Evolutionary conservation across 2,797 vertebrate genomes (phyloP), one percentile per base, ranked within the genome.

Genomic region (Trachops cirrhosus): DNA sequence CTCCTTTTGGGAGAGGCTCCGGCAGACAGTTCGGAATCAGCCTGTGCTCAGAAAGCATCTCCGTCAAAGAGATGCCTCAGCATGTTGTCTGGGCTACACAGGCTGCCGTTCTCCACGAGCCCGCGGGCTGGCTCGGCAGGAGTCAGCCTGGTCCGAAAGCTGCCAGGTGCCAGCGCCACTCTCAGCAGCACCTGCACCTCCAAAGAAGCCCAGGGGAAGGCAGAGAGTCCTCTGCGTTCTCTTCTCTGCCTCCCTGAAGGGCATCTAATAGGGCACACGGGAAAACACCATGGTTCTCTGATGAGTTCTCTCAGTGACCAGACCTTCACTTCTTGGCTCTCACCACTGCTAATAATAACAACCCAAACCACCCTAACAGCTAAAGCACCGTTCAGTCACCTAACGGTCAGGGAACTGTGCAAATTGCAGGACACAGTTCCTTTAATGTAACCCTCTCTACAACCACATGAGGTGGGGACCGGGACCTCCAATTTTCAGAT

Each of bases 31-130:
- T 0, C 19, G 2, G 44, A 93, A 73, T 92, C 89, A 22, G 50
- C 10, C 0, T 19, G 57, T 89, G 89, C 71, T 91, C 94, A 64
- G 95, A 90, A 96, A 96, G 77, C 48, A 50, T 44, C 74, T 96
- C 16, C 52, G 74, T 95, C 86, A 84, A 82, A 78, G 79, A 96
- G 80, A 80, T 37, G 50, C 5, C 59, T 86, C 93, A 85, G 68
- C 24, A 32, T 11, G 18, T 39, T 64, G 59, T 50, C 86, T 89
- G 83, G 15, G 52, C 39, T 26, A 19, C 37, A 48, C 0, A 0
- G n/a, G 54, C 90, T 87, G 78, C 67, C 14, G 2, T 59, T 46
- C 32, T 22, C 74, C 62, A 16, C 0, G 16, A 41, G 83, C 75
- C 82, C 34, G 34, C 10, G 14, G 10, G 24, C 37, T 0, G 4